phyloP scores from a whole-genome alignment of 2,888 invertebrate genomes.

The Craniophora ligustri region DNA sequence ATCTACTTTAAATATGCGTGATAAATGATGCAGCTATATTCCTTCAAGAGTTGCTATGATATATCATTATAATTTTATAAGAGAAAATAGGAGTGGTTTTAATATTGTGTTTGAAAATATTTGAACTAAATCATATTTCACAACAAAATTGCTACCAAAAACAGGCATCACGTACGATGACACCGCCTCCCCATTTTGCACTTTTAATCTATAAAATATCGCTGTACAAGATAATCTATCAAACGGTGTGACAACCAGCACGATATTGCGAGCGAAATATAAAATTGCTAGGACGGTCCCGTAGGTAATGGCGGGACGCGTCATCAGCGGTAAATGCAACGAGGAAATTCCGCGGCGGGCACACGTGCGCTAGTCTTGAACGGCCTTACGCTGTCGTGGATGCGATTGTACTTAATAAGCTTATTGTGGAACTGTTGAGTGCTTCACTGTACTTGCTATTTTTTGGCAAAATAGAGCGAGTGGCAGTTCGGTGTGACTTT shows the following conservation, averaged over 20 bases:
- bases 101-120: neutral
- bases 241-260: conserved; percentile 51
- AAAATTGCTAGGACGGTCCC: conserved; percentile 58
- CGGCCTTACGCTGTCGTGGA: conserved; percentile 48
- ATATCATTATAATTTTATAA: neutral
- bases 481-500: neutral
- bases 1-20: neutral
- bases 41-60: neutral
- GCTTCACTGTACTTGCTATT: conserved; percentile 8
- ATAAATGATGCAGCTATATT: neutral
- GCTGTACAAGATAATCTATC: conserved; percentile 58
- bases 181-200: conserved; percentile 27
- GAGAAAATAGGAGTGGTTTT: neutral
- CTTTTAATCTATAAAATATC: conserved; percentile 47
- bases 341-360: conserved; percentile 65
- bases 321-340: conserved; percentile 75
- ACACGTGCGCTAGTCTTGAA: conserved; percentile 60
- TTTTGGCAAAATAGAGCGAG: neutral
- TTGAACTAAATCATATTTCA: neutral
- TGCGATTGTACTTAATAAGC: conserved; percentile 47
- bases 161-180: conserved; percentile 12
- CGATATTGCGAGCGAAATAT: conserved; percentile 65
- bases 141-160: conserved; percentile 18
- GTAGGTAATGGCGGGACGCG: conserved; percentile 59
- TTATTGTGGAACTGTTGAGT: conserved; percentile 33